These are phyloP conservation scores for Spea bombifrons DNA, from an alignment of 2,113 vertebrate species.

Conservation along the genomic window DNA sequence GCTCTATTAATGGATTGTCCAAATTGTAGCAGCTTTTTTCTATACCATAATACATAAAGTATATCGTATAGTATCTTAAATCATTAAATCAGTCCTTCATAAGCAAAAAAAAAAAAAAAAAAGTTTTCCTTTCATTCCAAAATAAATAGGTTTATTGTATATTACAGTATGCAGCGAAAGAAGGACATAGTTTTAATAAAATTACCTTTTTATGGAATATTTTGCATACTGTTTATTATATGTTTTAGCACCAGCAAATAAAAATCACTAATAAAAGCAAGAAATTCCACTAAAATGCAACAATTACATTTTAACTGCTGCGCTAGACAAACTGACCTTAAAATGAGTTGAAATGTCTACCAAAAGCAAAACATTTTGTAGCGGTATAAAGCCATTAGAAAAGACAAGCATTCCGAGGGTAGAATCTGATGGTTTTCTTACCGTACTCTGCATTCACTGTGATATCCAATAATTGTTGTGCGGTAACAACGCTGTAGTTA, in stretches of 20 bases:
- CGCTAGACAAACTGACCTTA: constrained; percentile 26
- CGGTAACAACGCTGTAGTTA: constrained; percentile 35
- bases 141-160: background rate
- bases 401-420: constrained; percentile 39
- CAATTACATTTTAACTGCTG: constrained; percentile 24
- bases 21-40: no score
- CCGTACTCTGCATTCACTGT: constrained; percentile 21
- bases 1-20: no score
- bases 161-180: background rate
- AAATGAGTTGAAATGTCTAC: constrained; percentile 28
- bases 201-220: constrained; percentile 2
- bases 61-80: no score
- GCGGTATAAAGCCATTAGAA: constrained; percentile 30
- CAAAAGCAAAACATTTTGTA: constrained; percentile 30
- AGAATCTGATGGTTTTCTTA: constrained; percentile 19
- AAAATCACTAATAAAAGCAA: constrained; percentile 26
- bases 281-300: constrained; percentile 9
- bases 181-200: constrained; percentile 12
- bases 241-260: constrained; percentile 9
- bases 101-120: background rate
- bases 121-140: background rate
- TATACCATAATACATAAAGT: no score
- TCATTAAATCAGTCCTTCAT: no score
- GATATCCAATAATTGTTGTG: constrained; percentile 42
- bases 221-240: constrained; percentile 24